Evolutionary conservation across 2,113 vertebrate genomes (phyloP).

Genomic region (Jaculus jaculus): DNA sequence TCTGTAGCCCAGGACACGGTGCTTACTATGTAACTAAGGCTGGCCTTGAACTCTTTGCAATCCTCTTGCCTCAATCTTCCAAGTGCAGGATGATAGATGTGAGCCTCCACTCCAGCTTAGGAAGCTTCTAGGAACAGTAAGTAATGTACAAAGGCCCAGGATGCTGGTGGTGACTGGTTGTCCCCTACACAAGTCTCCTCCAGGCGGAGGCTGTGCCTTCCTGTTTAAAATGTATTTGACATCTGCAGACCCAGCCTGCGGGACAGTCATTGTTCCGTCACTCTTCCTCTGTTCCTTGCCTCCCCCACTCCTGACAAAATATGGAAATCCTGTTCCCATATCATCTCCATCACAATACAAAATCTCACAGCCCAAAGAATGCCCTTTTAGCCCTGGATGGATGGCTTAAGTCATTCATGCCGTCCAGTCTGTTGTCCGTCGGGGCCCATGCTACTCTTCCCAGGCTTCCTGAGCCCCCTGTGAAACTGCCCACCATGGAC

Average conservation of each 20-base stretch:
- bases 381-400: constrained; percentile 61
- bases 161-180: no score
- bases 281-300: constrained; percentile 34
- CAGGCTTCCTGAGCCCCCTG: constrained; percentile 17
- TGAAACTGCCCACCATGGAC: background rate
- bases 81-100: background rate
- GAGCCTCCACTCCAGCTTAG: background rate
- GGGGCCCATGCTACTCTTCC: background rate
- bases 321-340: constrained; percentile 65
- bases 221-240: background rate
- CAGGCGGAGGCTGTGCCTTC: background rate
- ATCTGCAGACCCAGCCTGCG: constrained; percentile 15
- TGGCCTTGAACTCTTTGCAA: background rate
- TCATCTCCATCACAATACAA: background rate
- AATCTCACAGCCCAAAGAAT: constrained; percentile 45
- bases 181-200: background rate
- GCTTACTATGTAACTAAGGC: background rate
- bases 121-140: background rate
- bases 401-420: constrained; percentile 23
- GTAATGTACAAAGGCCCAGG: background rate
- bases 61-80: background rate
- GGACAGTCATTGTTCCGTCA: constrained; percentile 39
- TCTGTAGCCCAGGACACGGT: background rate
- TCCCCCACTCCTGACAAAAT: constrained; percentile 64
- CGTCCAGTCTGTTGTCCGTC: constrained; percentile 51